Evolutionary conservation across 2,888 invertebrate genomes (phyloP).

Genomic region (Myathropa florea): DNA sequence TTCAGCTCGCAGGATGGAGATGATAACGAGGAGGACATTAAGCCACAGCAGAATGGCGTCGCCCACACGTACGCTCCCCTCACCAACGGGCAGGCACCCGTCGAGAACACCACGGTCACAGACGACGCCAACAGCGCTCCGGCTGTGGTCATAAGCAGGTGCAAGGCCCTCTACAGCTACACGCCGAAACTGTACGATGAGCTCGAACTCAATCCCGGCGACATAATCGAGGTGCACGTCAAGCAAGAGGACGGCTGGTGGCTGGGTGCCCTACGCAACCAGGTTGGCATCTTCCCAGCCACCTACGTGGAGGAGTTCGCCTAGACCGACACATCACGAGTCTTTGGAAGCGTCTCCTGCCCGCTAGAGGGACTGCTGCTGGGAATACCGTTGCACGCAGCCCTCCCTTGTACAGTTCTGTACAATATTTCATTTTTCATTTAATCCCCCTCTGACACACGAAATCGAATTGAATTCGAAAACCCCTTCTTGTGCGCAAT

Average conservation of each 20-base stretch:
- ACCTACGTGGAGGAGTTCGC: constrained; percentile 93
- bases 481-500: constrained; percentile 33
- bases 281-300: constrained; percentile 95
- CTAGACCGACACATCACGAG: constrained; percentile 66
- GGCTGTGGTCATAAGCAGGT: constrained; percentile 84
- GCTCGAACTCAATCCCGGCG: constrained; percentile 88
- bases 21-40: constrained; percentile 80
- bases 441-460: constrained; percentile 36
- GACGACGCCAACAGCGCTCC: constrained; percentile 48
- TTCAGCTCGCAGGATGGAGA: constrained; percentile 90
- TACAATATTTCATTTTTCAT: constrained; percentile 19
- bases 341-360: constrained; percentile 25
- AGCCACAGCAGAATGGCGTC: constrained; percentile 52
- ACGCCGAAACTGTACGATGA: constrained; percentile 94
- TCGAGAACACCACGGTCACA: not conserved
- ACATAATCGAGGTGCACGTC: constrained; percentile 92
- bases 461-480: constrained; percentile 65
- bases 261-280: constrained; percentile 91
- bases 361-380: constrained; percentile 8
- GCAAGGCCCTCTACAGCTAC: constrained; percentile 93
- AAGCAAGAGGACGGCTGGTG: constrained; percentile 98
- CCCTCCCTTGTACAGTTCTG: constrained; percentile 5
- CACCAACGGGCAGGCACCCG: constrained; percentile 27
- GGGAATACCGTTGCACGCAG: not conserved
- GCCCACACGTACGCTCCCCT: not conserved